These are phyloP conservation scores for Polypterus bichir DNA, from an alignment of 2,113 vertebrate species.

Conservation along the genomic window DNA sequence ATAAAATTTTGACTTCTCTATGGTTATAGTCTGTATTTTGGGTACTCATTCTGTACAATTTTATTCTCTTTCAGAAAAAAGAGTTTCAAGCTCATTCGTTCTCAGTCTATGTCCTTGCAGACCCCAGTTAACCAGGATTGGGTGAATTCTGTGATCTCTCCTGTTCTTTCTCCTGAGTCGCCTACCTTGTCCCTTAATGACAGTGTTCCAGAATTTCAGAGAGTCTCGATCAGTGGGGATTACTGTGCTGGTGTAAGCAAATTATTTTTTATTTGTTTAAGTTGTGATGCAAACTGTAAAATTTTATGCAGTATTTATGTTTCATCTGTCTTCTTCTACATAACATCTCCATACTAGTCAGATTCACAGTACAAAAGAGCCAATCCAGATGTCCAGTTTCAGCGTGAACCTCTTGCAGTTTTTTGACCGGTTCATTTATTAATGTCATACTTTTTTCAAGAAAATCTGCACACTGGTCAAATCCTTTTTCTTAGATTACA, in stretches of 20 bases:
- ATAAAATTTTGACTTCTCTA: too few species aligned
- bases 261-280: not conserved
- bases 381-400: too few species aligned
- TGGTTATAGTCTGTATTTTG: too few species aligned
- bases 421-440: too few species aligned
- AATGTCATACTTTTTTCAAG: too few species aligned
- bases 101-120: slow-evolving; percentile 77
- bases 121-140: slow-evolving; percentile 52
- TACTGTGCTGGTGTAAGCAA: slow-evolving; percentile 89
- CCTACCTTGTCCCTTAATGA: slow-evolving; percentile 22
- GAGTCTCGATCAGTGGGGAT: slow-evolving; percentile 87
- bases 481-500: too few species aligned
- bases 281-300: too few species aligned
- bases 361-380: too few species aligned
- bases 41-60: not conserved
- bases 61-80: slow-evolving; percentile 63
- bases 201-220: slow-evolving; percentile 75
- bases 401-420: too few species aligned
- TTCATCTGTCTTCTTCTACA: not conserved
- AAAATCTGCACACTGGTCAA: too few species aligned
- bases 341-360: too few species aligned
- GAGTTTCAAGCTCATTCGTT: slow-evolving; percentile 83
- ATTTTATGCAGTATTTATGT: not conserved
- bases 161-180: slow-evolving; percentile 37
- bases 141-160: slow-evolving; percentile 32